Conservation (phyloP, 2,888 invertebrate genomes). For the Synergus gifuensis region DNA sequence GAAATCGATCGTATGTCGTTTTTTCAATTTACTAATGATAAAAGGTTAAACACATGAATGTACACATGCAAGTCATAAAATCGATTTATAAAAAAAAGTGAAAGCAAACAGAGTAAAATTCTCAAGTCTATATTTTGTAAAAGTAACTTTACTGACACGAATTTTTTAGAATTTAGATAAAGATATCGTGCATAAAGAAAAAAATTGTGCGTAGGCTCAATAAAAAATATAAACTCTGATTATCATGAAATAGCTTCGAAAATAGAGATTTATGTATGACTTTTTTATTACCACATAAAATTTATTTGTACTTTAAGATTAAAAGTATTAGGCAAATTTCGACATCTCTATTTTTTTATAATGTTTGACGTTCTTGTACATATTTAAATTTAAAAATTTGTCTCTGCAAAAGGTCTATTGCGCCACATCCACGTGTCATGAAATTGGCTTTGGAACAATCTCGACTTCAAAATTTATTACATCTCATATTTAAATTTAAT, state of each 20-base stretch:
- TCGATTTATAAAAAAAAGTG: neutral
- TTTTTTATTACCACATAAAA: neutral
- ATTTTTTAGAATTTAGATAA: neutral
- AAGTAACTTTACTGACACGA: neutral
- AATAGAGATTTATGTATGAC: neutral
- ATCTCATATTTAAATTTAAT: too few species aligned
- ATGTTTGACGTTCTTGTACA: neutral
- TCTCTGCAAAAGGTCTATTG: too few species aligned
- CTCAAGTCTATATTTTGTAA: neutral
- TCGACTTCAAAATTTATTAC: too few species aligned
- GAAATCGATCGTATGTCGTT: neutral
- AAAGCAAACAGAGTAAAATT: neutral
- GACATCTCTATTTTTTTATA: neutral
- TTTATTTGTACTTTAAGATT: conserved; percentile 3
- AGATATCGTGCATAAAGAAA: neutral
- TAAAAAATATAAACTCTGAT: neutral
- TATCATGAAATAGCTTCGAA: neutral
- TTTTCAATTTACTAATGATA: neutral
- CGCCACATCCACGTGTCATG: too few species aligned
- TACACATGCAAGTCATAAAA: neutral
- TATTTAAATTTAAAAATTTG: neutral
- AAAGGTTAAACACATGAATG: neutral
- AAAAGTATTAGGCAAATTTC: neutral
- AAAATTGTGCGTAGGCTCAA: conserved; percentile 2
- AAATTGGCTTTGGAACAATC: too few species aligned